These are phyloP conservation scores for Sigmodon hispidus DNA, from an alignment of 2,113 vertebrate species.

Conservation along the genomic window DNA sequence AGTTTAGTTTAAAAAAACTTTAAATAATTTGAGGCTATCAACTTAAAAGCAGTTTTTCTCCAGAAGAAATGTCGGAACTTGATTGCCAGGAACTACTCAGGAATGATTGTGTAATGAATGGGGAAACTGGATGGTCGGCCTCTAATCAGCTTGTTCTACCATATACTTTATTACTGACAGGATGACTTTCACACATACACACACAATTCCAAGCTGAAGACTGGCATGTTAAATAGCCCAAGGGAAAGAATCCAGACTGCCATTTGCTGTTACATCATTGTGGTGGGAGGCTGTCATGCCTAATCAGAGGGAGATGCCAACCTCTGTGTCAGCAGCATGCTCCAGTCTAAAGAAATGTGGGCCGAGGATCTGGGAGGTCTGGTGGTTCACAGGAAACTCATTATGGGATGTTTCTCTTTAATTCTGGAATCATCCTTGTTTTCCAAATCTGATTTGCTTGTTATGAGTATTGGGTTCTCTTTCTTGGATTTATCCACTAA, in stretches of 20 bases:
- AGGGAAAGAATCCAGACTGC: background rate
- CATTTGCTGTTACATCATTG: background rate
- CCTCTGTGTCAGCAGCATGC: background rate
- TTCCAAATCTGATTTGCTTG: background rate
- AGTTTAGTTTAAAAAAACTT: background rate
- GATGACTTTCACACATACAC: background rate
- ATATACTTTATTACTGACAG: background rate
- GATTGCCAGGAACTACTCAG: background rate
- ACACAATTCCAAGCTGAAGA: background rate
- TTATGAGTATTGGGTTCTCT: background rate
- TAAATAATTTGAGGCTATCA: background rate
- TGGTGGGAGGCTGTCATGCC: background rate
- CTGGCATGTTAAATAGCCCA: background rate
- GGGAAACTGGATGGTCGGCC: background rate
- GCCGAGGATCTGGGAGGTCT: background rate
- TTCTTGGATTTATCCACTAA: background rate
- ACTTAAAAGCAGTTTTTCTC: background rate
- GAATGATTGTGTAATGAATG: background rate
- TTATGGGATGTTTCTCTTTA: background rate
- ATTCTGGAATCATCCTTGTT: constrained; percentile 10
- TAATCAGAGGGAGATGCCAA: background rate
- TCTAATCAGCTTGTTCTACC: background rate
- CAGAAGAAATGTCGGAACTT: background rate
- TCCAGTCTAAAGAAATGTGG: background rate
- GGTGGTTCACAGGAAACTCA: background rate